Evolutionary conservation across 2,113 vertebrate species (phyloP).

Genomic region (Gallinago media): DNA sequence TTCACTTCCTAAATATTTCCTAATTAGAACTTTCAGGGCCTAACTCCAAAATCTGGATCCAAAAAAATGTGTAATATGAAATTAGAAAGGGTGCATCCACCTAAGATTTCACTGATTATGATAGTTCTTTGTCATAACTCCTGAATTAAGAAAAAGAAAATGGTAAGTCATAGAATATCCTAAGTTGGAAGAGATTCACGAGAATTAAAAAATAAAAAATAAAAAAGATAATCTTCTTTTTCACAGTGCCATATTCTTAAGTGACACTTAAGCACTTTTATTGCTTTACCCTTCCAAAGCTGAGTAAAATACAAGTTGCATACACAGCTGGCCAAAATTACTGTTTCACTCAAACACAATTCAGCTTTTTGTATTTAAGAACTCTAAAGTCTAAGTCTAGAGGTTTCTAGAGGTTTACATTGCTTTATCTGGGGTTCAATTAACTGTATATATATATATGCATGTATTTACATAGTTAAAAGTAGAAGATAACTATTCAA

Average conservation of each 20-base stretch:
- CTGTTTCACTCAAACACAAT: background rate
- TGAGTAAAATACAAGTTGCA: background rate
- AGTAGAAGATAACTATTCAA: background rate
- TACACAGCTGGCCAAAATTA: background rate
- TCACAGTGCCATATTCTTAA: background rate
- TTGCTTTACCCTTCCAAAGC: background rate
- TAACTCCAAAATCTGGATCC: background rate
- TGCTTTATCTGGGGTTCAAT: background rate
- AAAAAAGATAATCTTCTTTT: background rate
- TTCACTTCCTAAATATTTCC: background rate
- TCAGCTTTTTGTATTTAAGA: background rate
- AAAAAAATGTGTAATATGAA: background rate
- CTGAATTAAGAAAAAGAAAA: background rate
- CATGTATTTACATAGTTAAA: background rate
- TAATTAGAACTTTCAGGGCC: background rate
- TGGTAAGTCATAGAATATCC: background rate
- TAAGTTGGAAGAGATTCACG: rapidly evolving
- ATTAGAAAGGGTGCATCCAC: background rate
- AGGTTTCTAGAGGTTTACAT: background rate
- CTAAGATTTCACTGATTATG: background rate
- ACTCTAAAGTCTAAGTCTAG: background rate
- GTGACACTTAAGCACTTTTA: background rate
- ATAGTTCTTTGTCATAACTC: background rate
- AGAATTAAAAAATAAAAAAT: background rate
- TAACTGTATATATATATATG: background rate